A percentile compares a stretch with the other conserved stretches of the same genome.
Evolutionary conservation across 2,888 invertebrate genomes (phyloP).

Genomic region (Heliconius ismenius): DNA sequence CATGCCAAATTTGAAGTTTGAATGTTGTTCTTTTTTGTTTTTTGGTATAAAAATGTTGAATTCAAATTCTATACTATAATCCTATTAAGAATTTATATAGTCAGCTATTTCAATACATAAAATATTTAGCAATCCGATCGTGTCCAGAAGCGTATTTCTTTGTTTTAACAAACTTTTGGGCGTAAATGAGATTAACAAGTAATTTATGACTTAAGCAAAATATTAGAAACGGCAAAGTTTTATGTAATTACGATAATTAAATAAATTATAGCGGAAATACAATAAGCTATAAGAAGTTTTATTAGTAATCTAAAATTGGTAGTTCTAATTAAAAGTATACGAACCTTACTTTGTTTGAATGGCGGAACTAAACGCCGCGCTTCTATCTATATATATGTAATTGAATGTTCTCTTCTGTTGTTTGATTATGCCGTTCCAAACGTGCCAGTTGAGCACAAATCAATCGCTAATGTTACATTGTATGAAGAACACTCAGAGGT

Average conservation of each 20-base stretch:
- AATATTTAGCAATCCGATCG: not conserved
- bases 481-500: no score
- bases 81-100: not conserved
- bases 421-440: no score
- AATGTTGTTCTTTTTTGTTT: no score
- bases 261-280: not conserved
- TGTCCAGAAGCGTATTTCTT: not conserved
- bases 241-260: conserved; percentile 2
- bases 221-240: not conserved
- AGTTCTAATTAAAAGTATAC: not conserved
- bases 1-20: no score
- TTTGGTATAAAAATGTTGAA: no score
- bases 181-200: not conserved
- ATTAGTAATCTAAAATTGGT: not conserved
- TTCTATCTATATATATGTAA: no score
- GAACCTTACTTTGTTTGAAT: no score
- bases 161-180: not conserved
- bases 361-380: no score
- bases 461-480: no score
- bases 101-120: not conserved
- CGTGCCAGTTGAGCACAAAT: no score
- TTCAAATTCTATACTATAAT: not conserved
- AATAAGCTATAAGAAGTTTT: not conserved
- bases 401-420: no score
- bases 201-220: not conserved